Percentiles rank a stretch among this genome's conserved stretches.
Conservation (phyloP, 2,888 invertebrate genomes). For the Sericinus montela region DNA sequence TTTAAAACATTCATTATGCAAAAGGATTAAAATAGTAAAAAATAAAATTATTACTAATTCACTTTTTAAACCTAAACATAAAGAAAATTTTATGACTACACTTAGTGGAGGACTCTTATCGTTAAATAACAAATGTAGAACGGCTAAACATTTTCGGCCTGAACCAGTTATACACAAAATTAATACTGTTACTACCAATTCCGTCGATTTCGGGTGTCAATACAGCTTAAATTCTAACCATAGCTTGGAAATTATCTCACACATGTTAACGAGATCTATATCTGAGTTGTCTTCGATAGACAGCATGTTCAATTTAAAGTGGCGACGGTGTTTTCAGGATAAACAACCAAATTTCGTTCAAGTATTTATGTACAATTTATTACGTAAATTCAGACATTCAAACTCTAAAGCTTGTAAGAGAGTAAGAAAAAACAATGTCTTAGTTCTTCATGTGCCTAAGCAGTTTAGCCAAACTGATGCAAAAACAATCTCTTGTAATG, state of each 20-base stretch:
- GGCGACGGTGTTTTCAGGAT: slow-evolving; percentile 23
- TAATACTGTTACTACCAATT: neutral
- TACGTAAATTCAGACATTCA: slow-evolving; percentile 36
- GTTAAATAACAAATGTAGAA: neutral
- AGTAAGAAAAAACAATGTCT: slow-evolving; percentile 34
- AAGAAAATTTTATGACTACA: neutral
- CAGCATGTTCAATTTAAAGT: slow-evolving; percentile 30
- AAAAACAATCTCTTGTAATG: neutral
- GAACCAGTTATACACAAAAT: neutral
- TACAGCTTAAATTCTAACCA: slow-evolving; percentile 39
- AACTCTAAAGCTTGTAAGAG: slow-evolving; percentile 24
- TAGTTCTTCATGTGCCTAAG: slow-evolving; percentile 32
- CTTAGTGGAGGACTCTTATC: neutral
- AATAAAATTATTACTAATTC: slow-evolving; percentile 4
- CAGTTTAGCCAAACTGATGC: neutral
- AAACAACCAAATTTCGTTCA: slow-evolving; percentile 32
- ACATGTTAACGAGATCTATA: slow-evolving; percentile 36
- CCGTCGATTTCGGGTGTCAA: slow-evolving; percentile 40
- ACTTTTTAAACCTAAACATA: slow-evolving; percentile 1
- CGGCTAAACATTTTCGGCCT: neutral
- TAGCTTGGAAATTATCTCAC: slow-evolving; percentile 46
- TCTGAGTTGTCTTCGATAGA: slow-evolving; percentile 34
- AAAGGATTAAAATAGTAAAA: slow-evolving; percentile 5
- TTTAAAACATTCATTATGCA: slow-evolving; percentile 2
- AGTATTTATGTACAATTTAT: slow-evolving; percentile 33